Conservation (phyloP, 2,888 invertebrate genomes). For the Allolobophora icterica region DNA sequence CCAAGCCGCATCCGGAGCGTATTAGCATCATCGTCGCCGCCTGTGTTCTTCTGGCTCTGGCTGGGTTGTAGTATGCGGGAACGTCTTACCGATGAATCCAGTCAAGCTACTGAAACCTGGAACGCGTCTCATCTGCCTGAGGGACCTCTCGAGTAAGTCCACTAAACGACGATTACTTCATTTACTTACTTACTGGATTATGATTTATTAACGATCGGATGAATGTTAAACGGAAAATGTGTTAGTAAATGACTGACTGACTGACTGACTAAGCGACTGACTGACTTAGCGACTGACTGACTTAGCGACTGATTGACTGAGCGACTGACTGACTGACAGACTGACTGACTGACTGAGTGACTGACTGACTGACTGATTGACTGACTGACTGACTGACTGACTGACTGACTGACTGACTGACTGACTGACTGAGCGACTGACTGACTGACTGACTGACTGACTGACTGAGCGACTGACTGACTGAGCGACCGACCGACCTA, state of each 20-base stretch:
- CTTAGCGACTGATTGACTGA: too few relatives aligned
- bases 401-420: too few relatives aligned
- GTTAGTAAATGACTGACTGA: not conserved
- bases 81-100: slow-evolving; percentile 6
- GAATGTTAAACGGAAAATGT: not conserved
- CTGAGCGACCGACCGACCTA: too few relatives aligned
- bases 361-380: too few relatives aligned
- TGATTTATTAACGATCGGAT: not conserved
- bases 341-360: too few relatives aligned
- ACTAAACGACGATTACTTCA: not conserved
- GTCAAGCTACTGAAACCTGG: slow-evolving; percentile 20
- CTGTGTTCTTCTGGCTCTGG: not conserved
- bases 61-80: slow-evolving; percentile 1
- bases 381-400: too few relatives aligned
- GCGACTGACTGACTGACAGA: too few relatives aligned
- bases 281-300: too few relatives aligned
- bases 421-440: too few relatives aligned
- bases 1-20: not conserved
- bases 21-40: not conserved
- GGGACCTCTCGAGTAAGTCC: slow-evolving; percentile 13
- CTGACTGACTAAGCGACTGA: too few relatives aligned
- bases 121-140: slow-evolving; percentile 19
- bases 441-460: too few relatives aligned
- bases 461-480: too few relatives aligned
- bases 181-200: not conserved